phyloP scores from a whole-genome alignment of 2,888 invertebrate species.

The Myopa testacea region DNA sequence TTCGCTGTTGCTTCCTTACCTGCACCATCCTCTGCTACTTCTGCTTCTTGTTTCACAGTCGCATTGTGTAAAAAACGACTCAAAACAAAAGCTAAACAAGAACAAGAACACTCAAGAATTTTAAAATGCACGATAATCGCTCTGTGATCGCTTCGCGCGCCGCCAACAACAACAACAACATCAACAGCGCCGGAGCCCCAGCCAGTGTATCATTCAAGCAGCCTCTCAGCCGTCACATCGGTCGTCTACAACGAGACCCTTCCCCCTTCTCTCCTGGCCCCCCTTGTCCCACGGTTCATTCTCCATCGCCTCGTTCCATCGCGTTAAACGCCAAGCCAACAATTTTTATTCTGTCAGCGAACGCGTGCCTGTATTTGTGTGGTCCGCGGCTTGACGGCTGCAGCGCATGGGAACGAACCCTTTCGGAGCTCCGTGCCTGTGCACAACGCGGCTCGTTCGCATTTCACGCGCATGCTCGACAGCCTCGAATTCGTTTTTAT shows the following conservation, averaged over 20 bases:
- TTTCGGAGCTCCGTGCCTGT: conserved; percentile 10
- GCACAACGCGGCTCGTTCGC: conserved; percentile 49
- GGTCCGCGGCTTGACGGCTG: conserved; percentile 58
- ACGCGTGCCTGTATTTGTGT: conserved; percentile 70
- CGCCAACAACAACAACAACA: conserved; percentile 36
- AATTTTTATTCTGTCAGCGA: conserved; percentile 69
- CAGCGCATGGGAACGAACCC: not conserved
- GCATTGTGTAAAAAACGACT: not conserved
- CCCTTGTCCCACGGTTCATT: conserved; percentile 38
- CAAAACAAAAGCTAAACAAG: not conserved
- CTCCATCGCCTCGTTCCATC: conserved; percentile 34
- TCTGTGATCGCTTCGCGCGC: conserved; percentile 51
- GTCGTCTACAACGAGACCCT: not conserved
- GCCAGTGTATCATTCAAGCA: not conserved
- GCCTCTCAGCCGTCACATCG: not conserved
- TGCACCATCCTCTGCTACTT: not conserved
- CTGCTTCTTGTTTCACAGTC: not conserved
- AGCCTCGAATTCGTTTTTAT: conserved; percentile 45
- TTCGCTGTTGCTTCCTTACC: not conserved
- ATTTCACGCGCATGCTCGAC: conserved; percentile 59
- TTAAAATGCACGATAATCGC: conserved; percentile 69
- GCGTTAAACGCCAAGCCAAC: conserved; percentile 66
- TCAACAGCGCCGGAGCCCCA: conserved; percentile 26
- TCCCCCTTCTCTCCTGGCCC: conserved; percentile 12
- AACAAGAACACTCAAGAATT: conserved; percentile 61